phyloP scores from a whole-genome alignment of 2,888 invertebrate species.

The Leptinotarsa tumamoca region DNA sequence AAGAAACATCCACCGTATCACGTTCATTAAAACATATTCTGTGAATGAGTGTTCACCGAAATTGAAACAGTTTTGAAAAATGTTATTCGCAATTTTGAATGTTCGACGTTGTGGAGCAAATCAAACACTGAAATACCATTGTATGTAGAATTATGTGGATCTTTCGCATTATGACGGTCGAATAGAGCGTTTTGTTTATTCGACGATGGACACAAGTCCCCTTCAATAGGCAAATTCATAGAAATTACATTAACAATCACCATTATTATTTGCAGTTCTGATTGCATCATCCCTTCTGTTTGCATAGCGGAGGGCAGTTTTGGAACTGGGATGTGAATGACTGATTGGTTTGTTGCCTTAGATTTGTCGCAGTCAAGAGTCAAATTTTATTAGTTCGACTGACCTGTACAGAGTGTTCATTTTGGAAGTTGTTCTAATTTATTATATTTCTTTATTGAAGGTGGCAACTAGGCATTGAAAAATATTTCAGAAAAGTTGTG shows the following conservation, averaged over 20 bases:
- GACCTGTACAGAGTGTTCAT: too few relatives aligned
- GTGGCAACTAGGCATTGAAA: too few relatives aligned
- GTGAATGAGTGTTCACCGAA: not conserved
- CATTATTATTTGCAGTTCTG: constrained; percentile 66
- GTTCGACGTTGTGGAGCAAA: constrained; percentile 44
- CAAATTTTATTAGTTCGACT: too few relatives aligned
- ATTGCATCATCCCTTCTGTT: constrained; percentile 55
- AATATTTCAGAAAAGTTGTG: too few relatives aligned
- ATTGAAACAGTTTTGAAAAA: constrained; percentile 43
- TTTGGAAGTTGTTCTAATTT: too few relatives aligned
- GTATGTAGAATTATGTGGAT: constrained; percentile 60
- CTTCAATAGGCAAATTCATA: constrained; percentile 65
- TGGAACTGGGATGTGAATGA: not conserved
- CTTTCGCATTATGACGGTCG: constrained; percentile 63
- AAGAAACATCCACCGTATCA: not conserved
- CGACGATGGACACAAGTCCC: constrained; percentile 58
- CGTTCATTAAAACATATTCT: not conserved
- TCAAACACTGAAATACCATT: constrained; percentile 54
- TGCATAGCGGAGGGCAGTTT: constrained; percentile 39
- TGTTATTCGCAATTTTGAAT: constrained; percentile 44
- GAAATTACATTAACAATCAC: constrained; percentile 67
- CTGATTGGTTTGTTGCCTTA: not conserved
- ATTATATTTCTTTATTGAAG: too few relatives aligned
- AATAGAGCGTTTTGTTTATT: constrained; percentile 57
- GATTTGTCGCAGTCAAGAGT: too few relatives aligned